Evolutionary conservation across 2,888 invertebrate species (phyloP).

Genomic region (Zhengitettix transpicula): DNA sequence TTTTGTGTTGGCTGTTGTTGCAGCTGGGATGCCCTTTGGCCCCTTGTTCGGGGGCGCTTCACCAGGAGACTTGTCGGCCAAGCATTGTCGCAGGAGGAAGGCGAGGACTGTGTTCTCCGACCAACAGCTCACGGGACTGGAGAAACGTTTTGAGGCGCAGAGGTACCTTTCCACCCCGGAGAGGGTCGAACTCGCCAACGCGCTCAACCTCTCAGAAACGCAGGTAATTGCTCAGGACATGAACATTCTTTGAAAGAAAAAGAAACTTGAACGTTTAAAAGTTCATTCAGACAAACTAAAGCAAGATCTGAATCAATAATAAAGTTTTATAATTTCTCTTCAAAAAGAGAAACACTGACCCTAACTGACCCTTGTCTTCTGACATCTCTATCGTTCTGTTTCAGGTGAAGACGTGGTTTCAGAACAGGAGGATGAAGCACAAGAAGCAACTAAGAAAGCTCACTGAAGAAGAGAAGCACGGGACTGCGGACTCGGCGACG

Average conservation of each 20-base stretch:
- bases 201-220: slow-evolving; percentile 85
- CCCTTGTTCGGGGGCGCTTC: slow-evolving; percentile 47
- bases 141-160: slow-evolving; percentile 89
- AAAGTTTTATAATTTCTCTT: too few species aligned
- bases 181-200: slow-evolving; percentile 83
- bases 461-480: slow-evolving; percentile 29
- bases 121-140: slow-evolving; percentile 57
- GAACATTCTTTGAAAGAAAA: too few species aligned
- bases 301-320: too few species aligned
- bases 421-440: slow-evolving; percentile 92
- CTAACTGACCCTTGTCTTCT: too few species aligned
- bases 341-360: too few species aligned
- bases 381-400: slow-evolving; percentile 2
- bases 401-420: slow-evolving; percentile 96
- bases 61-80: slow-evolving; percentile 55
- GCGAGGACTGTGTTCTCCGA: slow-evolving; percentile 78
- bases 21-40: slow-evolving; percentile 38
- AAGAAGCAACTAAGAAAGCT: slow-evolving; percentile 75
- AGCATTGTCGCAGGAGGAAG: slow-evolving; percentile 89
- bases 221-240: slow-evolving; percentile 25
- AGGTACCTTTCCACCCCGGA: slow-evolving; percentile 92
- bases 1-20: not conserved
- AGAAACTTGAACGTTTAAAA: too few species aligned
- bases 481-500: not conserved
- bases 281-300: too few species aligned